Evolutionary conservation across 30 jellyfish, hydroid and myxozoan genomes (phyloP), one percentile per base, ranked within the genome.

Genomic region (Clytia hemisphaerica): DNA sequence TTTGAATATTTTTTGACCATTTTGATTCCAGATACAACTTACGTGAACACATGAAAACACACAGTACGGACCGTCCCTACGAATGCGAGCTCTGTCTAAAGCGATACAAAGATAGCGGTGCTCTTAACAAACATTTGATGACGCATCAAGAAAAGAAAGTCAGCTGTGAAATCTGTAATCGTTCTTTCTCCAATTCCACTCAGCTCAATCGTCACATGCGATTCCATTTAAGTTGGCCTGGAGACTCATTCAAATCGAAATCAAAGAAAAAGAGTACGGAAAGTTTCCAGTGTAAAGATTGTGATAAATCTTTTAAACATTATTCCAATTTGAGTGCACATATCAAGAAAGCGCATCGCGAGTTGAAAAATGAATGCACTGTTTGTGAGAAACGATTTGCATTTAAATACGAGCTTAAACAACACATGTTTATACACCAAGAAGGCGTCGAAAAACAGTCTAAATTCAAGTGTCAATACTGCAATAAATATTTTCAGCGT

Each of bases 201-300:
- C 79, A 67, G 37, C 46, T 40, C 27, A 40, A 38, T n/a, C 22
- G 73, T 4, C 79, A 67, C 79, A 67, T 67, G 79, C 79, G 45
- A 24, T 67, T 67, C 21, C 79, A 67, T 46, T 67, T 37, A 27
- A 67, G 79, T 48, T 67, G 79, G 79, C 79, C 79, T 67, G 79
- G 79, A 27, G 79, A 67, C 45, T 37, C 75, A 24, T 67, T 36
- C 31, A 67, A 67, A 38, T 75, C 75, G 53, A 67, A 67, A 67
- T 37, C 76, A 1, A 38, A 67, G 26, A 67, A 24, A 16, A 75
- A 46, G 18, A 64, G 36, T 19, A 62, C 31, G 65, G 36, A 29
- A 4, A 57, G 30, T 6, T 67, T 37, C 31, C 40, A 67, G 6
- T 67, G 79, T 38, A 34, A 45, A 19, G 27, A 37, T 38, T 67